phyloP scores from a whole-genome alignment of 2,888 invertebrate species.

The Drosophila parthenogenetica region DNA sequence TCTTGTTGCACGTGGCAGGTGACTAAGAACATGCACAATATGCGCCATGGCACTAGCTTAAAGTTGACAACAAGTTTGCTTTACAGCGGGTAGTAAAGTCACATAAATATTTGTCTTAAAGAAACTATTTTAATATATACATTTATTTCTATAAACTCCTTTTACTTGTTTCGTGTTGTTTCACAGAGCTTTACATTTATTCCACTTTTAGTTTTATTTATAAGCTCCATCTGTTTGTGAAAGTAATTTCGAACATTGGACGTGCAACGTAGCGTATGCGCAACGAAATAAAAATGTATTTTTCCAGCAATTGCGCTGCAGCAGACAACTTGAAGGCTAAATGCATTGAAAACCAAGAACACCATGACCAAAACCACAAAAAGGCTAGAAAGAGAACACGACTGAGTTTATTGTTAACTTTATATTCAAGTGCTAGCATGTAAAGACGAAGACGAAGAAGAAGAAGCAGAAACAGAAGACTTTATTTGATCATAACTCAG shows the following conservation, averaged over 20 bases:
- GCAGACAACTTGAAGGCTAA: slow-evolving; percentile 36
- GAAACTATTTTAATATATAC: neutral
- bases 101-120: too few relatives aligned
- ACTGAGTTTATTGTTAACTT: slow-evolving; percentile 2
- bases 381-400: too few relatives aligned
- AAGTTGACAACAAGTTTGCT: neutral
- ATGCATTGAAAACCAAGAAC: slow-evolving; percentile 1
- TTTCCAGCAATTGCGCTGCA: slow-evolving; percentile 30
- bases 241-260: slow-evolving; percentile 18
- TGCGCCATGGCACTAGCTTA: neutral
- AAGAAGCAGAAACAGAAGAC: too few relatives aligned
- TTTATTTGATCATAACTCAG: slow-evolving; percentile 46
- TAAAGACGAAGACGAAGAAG: neutral
- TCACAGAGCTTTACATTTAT: neutral
- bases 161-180: neutral
- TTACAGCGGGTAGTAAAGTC: neutral
- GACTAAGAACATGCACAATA: slow-evolving; percentile 1
- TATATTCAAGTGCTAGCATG: slow-evolving; percentile 30
- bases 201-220: slow-evolving; percentile 9
- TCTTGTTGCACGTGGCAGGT: slow-evolving; percentile 36
- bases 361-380: neutral
- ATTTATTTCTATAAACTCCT: slow-evolving; percentile 4
- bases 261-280: slow-evolving; percentile 55
- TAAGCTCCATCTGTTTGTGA: slow-evolving; percentile 22
- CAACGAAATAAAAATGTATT: slow-evolving; percentile 43